These are phyloP conservation scores for Ichneumon xanthorius DNA, from an alignment of 2,888 invertebrate species.

Conservation along the genomic window DNA sequence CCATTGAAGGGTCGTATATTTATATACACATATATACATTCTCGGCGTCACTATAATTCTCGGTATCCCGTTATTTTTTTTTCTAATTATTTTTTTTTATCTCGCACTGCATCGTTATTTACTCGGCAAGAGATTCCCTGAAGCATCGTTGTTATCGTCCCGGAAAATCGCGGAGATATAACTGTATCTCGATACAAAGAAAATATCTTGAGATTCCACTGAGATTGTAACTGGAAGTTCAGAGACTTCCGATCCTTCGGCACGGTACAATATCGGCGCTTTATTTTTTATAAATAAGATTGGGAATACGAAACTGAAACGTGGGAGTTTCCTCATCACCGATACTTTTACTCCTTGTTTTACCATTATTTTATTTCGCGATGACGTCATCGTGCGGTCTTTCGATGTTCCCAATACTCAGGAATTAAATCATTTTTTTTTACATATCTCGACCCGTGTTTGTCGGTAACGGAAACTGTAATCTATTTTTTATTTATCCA, in stretches of 20 bases:
- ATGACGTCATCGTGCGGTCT: too few relatives aligned
- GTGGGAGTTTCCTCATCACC: too few relatives aligned
- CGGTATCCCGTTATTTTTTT: slow-evolving; percentile 4
- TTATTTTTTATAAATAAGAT: too few relatives aligned
- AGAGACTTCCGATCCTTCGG: not conserved
- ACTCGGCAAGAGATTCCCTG: slow-evolving; percentile 2
- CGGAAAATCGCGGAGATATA: not conserved
- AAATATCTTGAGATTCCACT: slow-evolving; percentile 20
- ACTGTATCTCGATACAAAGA: slow-evolving; percentile 5
- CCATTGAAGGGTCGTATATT: too few relatives aligned
- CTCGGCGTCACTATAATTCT: not conserved
- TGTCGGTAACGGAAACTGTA: too few relatives aligned
- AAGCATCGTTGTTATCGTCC: slow-evolving; percentile 13
- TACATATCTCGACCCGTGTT: too few relatives aligned
- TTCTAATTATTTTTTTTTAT: slow-evolving; percentile 15
- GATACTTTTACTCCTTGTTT: not conserved
- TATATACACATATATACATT: too few relatives aligned
- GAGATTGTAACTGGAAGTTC: slow-evolving; percentile 14
- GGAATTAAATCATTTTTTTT: too few relatives aligned
- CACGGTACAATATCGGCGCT: not conserved
- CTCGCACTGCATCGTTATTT: not conserved
- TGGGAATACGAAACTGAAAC: too few relatives aligned
- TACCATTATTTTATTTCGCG: too few relatives aligned
- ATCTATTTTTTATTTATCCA: too few relatives aligned
- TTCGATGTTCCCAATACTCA: too few relatives aligned